Conservation (phyloP, 2,888 invertebrate species). For the Pilophorus perplexus region DNA sequence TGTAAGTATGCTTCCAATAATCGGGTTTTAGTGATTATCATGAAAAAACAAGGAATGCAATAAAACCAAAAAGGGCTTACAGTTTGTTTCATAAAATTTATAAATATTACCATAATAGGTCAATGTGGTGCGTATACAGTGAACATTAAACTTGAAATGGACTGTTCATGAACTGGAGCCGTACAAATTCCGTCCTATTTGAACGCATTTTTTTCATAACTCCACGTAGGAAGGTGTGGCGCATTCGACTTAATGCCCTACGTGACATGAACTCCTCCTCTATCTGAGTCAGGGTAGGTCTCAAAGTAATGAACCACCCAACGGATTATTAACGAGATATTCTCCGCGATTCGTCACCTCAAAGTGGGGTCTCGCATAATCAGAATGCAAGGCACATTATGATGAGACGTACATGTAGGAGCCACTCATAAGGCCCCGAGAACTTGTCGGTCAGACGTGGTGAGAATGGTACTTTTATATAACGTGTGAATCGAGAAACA, state of each 20-base stretch:
- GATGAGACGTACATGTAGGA: slow-evolving; percentile 8
- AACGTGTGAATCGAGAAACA: too few species aligned
- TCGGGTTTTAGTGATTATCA: too few species aligned
- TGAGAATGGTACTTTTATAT: neutral
- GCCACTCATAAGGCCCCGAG: slow-evolving; percentile 3
- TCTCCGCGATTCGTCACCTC: slow-evolving; percentile 17
- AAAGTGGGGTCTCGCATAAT: neutral
- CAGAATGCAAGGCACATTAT: neutral
- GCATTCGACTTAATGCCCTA: neutral
- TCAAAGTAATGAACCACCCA: slow-evolving; percentile 14
- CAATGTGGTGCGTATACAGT: too few species aligned
- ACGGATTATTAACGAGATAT: slow-evolving; percentile 18
- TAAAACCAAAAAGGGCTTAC: too few species aligned
- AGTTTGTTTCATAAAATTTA: too few species aligned
- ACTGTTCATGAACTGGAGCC: too few species aligned
- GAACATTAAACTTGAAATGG: too few species aligned
- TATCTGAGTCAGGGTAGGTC: neutral
- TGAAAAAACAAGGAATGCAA: too few species aligned
- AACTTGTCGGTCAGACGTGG: slow-evolving; percentile 4
- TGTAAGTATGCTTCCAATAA: too few species aligned
- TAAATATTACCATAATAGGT: too few species aligned
- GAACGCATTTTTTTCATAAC: neutral
- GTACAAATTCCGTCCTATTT: neutral
- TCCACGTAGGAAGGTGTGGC: neutral
- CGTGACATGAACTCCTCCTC: neutral